phyloP scores from a whole-genome alignment of 2,888 invertebrate genomes.

The Ceramica pisi region DNA sequence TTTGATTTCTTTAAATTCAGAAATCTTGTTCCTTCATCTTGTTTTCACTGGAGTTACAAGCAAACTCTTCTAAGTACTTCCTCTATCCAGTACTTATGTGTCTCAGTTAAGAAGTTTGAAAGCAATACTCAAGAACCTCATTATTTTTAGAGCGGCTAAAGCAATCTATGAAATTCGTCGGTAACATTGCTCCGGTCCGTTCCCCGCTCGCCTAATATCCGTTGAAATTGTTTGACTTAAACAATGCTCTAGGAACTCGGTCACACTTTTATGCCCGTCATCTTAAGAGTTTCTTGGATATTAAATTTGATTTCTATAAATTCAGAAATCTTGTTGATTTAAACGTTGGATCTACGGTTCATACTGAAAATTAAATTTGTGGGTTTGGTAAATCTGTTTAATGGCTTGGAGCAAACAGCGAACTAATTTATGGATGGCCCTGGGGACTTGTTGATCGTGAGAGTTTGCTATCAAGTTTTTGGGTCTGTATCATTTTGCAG shows the following conservation, averaged over 20 bases:
- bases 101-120: slow-evolving; percentile 66
- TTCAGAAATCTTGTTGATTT: slow-evolving; percentile 53
- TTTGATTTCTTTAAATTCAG: slow-evolving; percentile 53
- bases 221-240: slow-evolving; percentile 56
- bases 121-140: slow-evolving; percentile 57
- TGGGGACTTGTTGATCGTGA: slow-evolving; percentile 49
- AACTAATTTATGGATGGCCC: slow-evolving; percentile 51
- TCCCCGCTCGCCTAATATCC: slow-evolving; percentile 58
- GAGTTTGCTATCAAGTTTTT: slow-evolving; percentile 24
- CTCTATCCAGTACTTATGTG: slow-evolving; percentile 45
- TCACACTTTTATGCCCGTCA: slow-evolving; percentile 45
- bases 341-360: slow-evolving; percentile 14
- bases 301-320: slow-evolving; percentile 57
- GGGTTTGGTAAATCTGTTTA: slow-evolving; percentile 57
- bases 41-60: slow-evolving; percentile 29
- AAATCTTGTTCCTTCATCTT: slow-evolving; percentile 53
- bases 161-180: slow-evolving; percentile 51
- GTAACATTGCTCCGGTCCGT: slow-evolving; percentile 45
- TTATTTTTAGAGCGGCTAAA: slow-evolving; percentile 65
- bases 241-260: slow-evolving; percentile 55
- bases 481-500: slow-evolving; percentile 12
- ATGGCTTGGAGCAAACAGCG: slow-evolving; percentile 50
- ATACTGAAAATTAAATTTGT: slow-evolving; percentile 52
- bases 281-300: slow-evolving; percentile 38
- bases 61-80: slow-evolving; percentile 13